Evolutionary conservation across 2,797 vertebrate species (phyloP).

Genomic region (Cyprinodon diabolis): DNA sequence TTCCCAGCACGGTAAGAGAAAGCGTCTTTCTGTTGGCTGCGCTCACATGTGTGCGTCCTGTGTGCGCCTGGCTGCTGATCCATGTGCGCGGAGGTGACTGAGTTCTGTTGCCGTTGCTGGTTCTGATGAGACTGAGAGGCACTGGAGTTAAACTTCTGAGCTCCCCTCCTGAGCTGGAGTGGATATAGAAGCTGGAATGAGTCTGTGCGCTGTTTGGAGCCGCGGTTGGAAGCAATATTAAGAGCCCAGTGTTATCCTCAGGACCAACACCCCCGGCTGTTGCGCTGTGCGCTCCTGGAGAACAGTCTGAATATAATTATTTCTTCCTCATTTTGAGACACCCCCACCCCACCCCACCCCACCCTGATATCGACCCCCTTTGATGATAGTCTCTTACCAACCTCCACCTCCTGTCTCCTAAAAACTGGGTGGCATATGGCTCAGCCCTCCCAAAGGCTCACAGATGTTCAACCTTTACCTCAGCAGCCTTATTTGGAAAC

Average conservation of each 20-base stretch:
- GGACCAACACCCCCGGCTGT: too few relatives aligned
- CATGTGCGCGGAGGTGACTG: not conserved
- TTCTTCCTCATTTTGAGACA: too few relatives aligned
- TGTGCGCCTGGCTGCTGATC: not conserved
- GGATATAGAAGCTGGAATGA: not conserved
- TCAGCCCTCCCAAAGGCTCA: not conserved
- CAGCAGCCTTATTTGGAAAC: constrained; percentile 17
- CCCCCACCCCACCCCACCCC: constrained; percentile 8
- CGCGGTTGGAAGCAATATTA: not conserved
- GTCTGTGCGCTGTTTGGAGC: too few relatives aligned
- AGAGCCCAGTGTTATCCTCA: not conserved
- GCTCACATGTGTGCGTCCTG: constrained; percentile 1
- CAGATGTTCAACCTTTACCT: constrained; percentile 15
- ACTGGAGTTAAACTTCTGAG: not conserved
- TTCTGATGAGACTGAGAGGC: not conserved
- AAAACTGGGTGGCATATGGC: constrained; percentile 10
- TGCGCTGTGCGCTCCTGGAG: not conserved
- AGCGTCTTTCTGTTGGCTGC: not conserved
- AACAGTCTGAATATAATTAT: too few relatives aligned
- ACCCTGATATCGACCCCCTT: not conserved
- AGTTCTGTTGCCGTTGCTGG: not conserved
- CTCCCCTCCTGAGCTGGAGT: not conserved
- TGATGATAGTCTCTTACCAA: not conserved
- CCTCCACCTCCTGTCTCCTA: accelerated
- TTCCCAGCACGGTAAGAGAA: constrained; percentile 45